Evolutionary conservation across 2,113 vertebrate genomes (phyloP).

Genomic region (Carassius carassius): DNA sequence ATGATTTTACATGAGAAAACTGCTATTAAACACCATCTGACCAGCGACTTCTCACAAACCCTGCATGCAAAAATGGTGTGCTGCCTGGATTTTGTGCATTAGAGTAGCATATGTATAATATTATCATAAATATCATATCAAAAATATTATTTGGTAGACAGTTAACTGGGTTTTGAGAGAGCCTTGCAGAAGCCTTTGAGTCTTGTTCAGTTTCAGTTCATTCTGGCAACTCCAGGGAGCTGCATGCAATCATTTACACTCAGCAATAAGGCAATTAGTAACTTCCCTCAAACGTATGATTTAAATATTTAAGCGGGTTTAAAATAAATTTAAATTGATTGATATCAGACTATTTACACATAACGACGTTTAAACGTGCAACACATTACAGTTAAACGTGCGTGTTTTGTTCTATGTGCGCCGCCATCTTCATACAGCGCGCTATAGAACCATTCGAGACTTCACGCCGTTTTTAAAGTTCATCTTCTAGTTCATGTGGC

Average conservation of each 20-base stretch:
- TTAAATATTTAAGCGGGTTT: not conserved
- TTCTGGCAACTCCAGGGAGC: too few species aligned
- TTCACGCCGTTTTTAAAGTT: not conserved
- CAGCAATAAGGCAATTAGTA: too few species aligned
- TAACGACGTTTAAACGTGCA: not conserved
- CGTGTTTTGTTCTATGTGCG: conserved; percentile 71
- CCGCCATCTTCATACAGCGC: conserved; percentile 75
- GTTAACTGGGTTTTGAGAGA: not conserved
- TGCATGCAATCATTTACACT: not conserved
- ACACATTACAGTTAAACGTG: conserved; percentile 45
- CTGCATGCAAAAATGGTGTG: not conserved
- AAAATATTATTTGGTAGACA: not conserved
- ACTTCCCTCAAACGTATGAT: too few species aligned
- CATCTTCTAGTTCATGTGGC: not conserved
- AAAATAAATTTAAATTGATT: not conserved
- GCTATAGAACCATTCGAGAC: conserved; percentile 42
- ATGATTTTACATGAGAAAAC: not conserved
- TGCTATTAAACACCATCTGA: too few species aligned
- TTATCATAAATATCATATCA: too few species aligned
- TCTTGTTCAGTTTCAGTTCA: not conserved
- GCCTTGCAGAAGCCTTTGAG: not conserved
- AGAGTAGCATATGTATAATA: not conserved
- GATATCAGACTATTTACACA: not conserved
- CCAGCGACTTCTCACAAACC: not conserved
- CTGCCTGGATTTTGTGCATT: too few species aligned